Evolutionary conservation across 1,140 invertebrate species (phyloP).

Genomic region (Parapsyche elsis): DNA sequence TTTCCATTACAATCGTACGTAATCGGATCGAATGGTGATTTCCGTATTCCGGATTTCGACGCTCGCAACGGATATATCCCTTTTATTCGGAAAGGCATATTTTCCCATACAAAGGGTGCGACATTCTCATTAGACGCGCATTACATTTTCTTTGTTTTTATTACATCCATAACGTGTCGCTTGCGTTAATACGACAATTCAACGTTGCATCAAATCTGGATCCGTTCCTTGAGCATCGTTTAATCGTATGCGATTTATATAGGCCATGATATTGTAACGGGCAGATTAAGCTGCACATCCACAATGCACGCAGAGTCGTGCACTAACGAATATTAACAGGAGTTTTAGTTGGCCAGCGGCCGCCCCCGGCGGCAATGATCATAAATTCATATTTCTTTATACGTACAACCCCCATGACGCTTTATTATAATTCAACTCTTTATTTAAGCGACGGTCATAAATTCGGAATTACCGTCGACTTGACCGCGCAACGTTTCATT

Average conservation of each 20-base stretch:
- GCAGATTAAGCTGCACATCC: conserved; percentile 1
- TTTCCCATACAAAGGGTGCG: too few species aligned
- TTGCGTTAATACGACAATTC: too few species aligned
- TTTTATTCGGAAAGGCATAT: background rate
- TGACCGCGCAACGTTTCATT: background rate
- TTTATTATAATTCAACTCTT: conserved; percentile 54
- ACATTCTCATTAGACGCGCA: too few species aligned
- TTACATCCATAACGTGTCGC: too few species aligned
- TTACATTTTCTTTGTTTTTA: too few species aligned
- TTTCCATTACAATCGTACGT: conserved; percentile 24
- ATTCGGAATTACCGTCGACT: conserved; percentile 40
- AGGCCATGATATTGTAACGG: background rate
- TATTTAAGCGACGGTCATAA: conserved; percentile 49
- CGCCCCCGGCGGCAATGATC: conserved; percentile 46
- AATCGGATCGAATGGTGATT: conserved; percentile 29
- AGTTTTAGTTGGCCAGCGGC: conserved; percentile 30
- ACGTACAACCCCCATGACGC: conserved; percentile 48
- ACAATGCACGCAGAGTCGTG: background rate
- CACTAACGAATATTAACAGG: conserved; percentile 51
- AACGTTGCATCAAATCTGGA: too few species aligned
- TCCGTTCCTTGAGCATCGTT: too few species aligned
- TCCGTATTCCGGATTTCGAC: background rate
- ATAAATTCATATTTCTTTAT: conserved; percentile 51
- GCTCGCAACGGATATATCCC: background rate
- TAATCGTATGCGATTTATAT: too few species aligned